These are phyloP conservation scores for Sphaeramia orbicularis DNA, from an alignment of 2,797 vertebrate species.

Conservation along the genomic window DNA sequence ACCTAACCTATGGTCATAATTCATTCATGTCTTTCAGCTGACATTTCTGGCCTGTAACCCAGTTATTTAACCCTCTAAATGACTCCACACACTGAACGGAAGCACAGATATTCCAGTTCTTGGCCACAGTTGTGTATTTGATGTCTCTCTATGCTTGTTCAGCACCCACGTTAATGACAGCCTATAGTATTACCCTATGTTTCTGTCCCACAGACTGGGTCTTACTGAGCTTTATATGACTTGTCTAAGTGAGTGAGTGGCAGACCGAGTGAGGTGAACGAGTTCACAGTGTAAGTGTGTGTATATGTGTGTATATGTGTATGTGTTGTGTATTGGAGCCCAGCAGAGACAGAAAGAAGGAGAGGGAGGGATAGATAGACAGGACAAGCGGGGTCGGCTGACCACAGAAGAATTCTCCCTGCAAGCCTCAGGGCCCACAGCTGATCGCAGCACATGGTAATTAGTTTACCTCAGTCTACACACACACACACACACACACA, in stretches of 20 bases:
- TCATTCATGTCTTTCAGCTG: slow-evolving; percentile 30
- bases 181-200: slow-evolving; percentile 40
- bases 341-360: slow-evolving; percentile 9
- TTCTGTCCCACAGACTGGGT: slow-evolving; percentile 38
- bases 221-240: slow-evolving; percentile 41
- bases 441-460: slow-evolving; percentile 73
- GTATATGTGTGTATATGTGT: not conserved
- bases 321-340: slow-evolving; percentile 12
- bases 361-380: slow-evolving; percentile 50
- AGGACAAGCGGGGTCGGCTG: slow-evolving; percentile 57
- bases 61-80: slow-evolving; percentile 17
- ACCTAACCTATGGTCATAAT: slow-evolving; percentile 13
- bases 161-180: slow-evolving; percentile 61
- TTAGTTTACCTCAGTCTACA: slow-evolving; percentile 67
- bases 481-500: slow-evolving; percentile 30
- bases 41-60: slow-evolving; percentile 17
- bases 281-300: slow-evolving; percentile 57
- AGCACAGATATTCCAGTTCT: slow-evolving; percentile 12
- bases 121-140: slow-evolving; percentile 34
- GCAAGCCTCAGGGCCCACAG: slow-evolving; percentile 67
- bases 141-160: slow-evolving; percentile 55
- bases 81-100: slow-evolving; percentile 10
- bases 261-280: slow-evolving; percentile 62
- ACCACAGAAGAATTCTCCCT: slow-evolving; percentile 75
- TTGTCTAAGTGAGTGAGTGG: slow-evolving; percentile 52